Percentiles rank a stretch among this genome's conserved stretches.
These are phyloP conservation scores for Scarus forsteni DNA, from an alignment of 2,797 vertebrate species.

Conservation along the genomic window DNA sequence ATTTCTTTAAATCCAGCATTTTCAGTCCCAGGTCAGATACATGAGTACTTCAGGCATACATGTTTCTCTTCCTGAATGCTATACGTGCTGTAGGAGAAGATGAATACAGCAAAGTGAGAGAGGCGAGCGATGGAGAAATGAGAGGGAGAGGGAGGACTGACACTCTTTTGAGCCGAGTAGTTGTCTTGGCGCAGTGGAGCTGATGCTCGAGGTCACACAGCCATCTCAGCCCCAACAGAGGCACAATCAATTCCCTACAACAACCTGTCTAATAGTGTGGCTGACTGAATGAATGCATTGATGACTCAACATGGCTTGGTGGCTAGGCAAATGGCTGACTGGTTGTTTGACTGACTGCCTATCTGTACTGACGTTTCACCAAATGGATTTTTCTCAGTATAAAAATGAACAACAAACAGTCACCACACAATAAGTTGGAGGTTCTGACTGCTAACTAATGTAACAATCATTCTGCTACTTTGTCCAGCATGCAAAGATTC, in stretches of 20 bases:
- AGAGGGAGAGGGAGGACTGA: conserved; percentile 11
- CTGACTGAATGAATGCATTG: conserved; percentile 32
- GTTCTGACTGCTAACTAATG: conserved; percentile 5
- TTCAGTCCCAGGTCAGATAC: neutral
- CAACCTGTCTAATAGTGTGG: conserved; percentile 44
- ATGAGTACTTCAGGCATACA: neutral
- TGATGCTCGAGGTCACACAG: conserved; percentile 67
- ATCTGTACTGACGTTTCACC: neutral
- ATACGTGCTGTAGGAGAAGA: neutral
- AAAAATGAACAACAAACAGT: conserved; percentile 15
- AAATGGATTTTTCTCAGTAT: conserved; percentile 7
- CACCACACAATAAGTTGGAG: conserved; percentile 9
- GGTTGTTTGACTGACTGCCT: conserved; percentile 26
- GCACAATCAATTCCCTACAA: conserved; percentile 50
- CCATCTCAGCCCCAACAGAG: conserved; percentile 45
- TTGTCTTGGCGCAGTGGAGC: conserved; percentile 61
- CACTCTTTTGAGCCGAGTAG: conserved; percentile 31
- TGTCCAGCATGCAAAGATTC: conserved; percentile 18
- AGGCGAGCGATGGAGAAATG: neutral
- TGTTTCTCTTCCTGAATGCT: neutral
- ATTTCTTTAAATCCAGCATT: neutral
- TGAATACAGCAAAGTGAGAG: neutral
- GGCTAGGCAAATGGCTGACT: conserved; percentile 23
- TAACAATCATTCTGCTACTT: conserved; percentile 23
- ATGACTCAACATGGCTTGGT: conserved; percentile 14